Evolutionary conservation across 2,888 invertebrate genomes (phyloP).

Genomic region (Limnephilus auricula): DNA sequence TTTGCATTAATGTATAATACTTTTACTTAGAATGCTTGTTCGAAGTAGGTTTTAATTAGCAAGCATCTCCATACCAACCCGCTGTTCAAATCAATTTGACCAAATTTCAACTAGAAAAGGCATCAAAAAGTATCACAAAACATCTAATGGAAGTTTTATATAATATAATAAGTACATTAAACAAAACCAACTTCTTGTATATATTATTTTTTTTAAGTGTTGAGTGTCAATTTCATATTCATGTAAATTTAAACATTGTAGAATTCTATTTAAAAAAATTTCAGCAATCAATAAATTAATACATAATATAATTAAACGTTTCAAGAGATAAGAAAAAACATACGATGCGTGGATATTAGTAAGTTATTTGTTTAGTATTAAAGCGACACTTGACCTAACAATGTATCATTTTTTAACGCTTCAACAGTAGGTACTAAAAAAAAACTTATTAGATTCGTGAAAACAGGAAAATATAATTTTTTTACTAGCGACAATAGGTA

Average conservation of each 20-base stretch:
- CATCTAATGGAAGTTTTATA: neutral
- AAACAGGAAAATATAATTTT: neutral
- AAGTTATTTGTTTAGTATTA: neutral
- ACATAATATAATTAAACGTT: neutral
- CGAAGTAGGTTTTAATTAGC: neutral
- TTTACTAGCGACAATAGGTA: neutral
- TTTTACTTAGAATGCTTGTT: neutral
- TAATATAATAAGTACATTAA: constrained; percentile 20
- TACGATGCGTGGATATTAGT: neutral
- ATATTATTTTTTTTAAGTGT: neutral
- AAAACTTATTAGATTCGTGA: neutral
- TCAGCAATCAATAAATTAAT: neutral
- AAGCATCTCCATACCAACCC: neutral
- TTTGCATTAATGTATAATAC: neutral
- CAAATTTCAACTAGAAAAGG: constrained; percentile 21
- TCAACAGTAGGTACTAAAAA: too few relatives aligned
- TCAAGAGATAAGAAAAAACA: neutral
- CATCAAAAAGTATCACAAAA: constrained; percentile 13
- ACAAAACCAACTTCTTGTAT: neutral
- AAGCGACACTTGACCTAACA: neutral
- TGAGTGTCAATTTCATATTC: neutral
- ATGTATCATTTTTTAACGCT: neutral
- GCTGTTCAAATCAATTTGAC: neutral
- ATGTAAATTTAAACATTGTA: neutral
- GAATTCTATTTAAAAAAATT: too few relatives aligned